Conservation (phyloP, 2,113 vertebrate species). For the Mionectes macconnelli region DNA sequence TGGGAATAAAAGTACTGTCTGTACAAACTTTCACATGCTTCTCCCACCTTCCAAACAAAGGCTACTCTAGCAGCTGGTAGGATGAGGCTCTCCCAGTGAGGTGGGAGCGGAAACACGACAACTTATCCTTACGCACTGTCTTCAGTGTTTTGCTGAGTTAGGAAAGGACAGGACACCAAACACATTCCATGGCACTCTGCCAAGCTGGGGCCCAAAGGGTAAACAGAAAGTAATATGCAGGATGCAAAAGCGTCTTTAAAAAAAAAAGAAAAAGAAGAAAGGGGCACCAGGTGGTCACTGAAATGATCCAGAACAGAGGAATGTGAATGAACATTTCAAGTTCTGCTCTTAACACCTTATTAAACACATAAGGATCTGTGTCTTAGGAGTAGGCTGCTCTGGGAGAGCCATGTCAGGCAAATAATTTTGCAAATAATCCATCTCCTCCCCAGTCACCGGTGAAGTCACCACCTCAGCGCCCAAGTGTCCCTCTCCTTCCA, state of each 20-base stretch:
- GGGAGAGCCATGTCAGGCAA: neutral
- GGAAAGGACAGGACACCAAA: constrained; percentile 4
- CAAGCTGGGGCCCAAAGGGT: constrained; percentile 20
- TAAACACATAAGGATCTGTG: neutral
- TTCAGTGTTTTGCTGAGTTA: constrained; percentile 3
- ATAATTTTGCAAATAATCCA: constrained; percentile 19
- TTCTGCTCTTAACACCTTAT: constrained; percentile 25
- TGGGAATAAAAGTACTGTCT: neutral
- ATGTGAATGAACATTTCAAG: neutral
- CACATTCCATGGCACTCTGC: constrained; percentile 31
- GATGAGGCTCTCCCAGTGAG: neutral
- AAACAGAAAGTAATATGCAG: neutral
- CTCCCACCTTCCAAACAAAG: neutral
- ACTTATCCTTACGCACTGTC: neutral
- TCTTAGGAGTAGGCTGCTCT: neutral
- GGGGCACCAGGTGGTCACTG: constrained; percentile 6
- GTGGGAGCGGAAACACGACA: neutral
- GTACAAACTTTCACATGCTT: neutral
- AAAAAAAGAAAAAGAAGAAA: neutral
- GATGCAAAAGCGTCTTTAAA: neutral
- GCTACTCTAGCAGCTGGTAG: neutral
- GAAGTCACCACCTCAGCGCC: neutral
- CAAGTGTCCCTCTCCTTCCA: neutral
- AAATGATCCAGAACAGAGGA: neutral
- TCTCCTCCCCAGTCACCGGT: rapidly evolving